These are phyloP conservation scores for Argyresthia goedartella DNA, from an alignment of 2,888 invertebrate species.

Conservation along the genomic window DNA sequence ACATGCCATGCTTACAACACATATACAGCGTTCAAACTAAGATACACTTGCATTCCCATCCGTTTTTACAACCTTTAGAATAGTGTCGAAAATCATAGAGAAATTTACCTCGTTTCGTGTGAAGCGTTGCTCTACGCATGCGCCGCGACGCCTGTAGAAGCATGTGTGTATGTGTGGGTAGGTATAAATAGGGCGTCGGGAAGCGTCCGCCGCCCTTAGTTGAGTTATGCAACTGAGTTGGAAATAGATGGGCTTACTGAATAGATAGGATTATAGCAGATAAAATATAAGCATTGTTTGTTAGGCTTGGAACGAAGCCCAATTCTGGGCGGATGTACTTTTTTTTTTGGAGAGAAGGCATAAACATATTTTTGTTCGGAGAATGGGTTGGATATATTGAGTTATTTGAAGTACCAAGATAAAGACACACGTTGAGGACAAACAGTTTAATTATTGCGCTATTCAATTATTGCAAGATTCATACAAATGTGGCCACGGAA, in stretches of 20 bases:
- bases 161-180: slow-evolving; percentile 13
- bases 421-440: no score
- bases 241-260: slow-evolving; percentile 22
- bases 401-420: no score
- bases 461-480: no score
- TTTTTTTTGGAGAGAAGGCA: no score
- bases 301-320: not conserved
- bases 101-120: no score
- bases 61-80: not conserved
- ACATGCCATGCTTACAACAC: not conserved
- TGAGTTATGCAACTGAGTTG: slow-evolving; percentile 51
- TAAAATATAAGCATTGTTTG: not conserved
- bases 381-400: no score
- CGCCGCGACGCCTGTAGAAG: not conserved
- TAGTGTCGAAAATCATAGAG: not conserved
- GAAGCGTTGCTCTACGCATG: not conserved
- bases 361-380: no score
- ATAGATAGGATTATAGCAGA: no score
- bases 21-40: not conserved
- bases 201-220: slow-evolving; percentile 27
- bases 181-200: slow-evolving; percentile 30
- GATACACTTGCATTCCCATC: no score
- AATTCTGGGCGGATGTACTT: not conserved
- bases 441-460: no score
- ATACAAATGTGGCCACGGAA: no score